A percentile compares a stretch with the other conserved stretches of the same genome.
These are phyloP conservation scores for Contarinia nasturtii DNA, from an alignment of 1,140 invertebrate genomes.

Conservation along the genomic window DNA sequence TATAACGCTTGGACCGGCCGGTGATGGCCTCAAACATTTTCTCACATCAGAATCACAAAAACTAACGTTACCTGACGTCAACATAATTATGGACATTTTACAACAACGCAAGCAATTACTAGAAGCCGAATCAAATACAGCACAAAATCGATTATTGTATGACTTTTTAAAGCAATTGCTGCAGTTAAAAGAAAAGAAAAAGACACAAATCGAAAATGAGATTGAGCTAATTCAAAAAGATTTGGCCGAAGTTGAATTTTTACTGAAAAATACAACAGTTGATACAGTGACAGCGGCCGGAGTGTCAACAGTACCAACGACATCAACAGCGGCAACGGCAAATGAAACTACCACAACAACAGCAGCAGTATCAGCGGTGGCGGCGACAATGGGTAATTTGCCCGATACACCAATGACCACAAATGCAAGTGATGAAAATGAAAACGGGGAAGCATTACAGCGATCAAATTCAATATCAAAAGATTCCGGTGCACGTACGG, in stretches of 20 bases:
- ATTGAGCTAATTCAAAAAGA: conserved; percentile 61
- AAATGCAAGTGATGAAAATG: not conserved
- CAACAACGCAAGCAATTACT: conserved; percentile 58
- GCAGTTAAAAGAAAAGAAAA: conserved; percentile 54
- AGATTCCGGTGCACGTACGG: no score
- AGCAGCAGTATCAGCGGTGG: no score
- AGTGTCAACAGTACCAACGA: not conserved
- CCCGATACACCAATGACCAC: not conserved
- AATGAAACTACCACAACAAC: not conserved
- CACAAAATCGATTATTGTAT: conserved; percentile 60
- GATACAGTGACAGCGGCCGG: not conserved
- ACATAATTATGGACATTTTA: conserved; percentile 62
- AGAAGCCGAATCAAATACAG: conserved; percentile 56
- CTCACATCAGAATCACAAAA: conserved; percentile 46
- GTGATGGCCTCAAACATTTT: conserved; percentile 39
- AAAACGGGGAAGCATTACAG: not conserved
- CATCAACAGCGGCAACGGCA: not conserved
- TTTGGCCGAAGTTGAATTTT: conserved; percentile 56
- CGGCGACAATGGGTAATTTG: not conserved
- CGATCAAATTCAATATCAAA: not conserved
- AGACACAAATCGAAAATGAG: conserved; percentile 43
- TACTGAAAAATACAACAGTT: conserved; percentile 40
- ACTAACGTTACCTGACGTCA: conserved; percentile 59
- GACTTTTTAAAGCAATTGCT: conserved; percentile 68
- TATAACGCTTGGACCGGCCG: conserved; percentile 7